phyloP scores from a whole-genome alignment of 1,140 invertebrate species.

The Acromyrmex charruanus region DNA sequence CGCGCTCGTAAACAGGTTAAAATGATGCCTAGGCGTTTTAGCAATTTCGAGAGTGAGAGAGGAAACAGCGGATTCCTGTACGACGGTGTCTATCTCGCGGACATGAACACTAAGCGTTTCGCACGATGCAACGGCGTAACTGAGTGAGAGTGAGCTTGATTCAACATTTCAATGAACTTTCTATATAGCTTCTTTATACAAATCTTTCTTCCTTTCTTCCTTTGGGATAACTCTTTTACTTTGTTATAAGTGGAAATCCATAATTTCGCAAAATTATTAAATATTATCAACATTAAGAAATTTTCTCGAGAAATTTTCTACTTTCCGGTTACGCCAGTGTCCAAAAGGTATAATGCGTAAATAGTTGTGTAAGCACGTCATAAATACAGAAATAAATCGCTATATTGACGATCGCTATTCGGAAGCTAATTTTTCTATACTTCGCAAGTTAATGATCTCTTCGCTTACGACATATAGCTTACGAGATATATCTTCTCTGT shows the following conservation, averaged over 20 bases:
- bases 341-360: not conserved
- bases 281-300: not conserved
- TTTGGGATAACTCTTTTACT: not conserved
- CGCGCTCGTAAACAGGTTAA: constrained; percentile 69
- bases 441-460: not conserved
- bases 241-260: constrained; percentile 10
- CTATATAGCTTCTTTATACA: not conserved
- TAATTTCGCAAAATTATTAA: not conserved
- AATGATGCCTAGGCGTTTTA: constrained; percentile 48
- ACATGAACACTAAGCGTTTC: not conserved
- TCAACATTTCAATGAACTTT: not conserved
- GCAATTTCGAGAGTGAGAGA: constrained; percentile 57
- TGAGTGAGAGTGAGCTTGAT: not conserved
- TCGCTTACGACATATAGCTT: too few species aligned
- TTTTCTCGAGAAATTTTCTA: not conserved
- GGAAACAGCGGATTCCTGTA: constrained; percentile 31
- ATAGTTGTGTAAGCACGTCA: not conserved
- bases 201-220: too few species aligned
- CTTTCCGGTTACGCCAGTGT: not conserved
- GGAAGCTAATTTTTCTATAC: constrained; percentile 20
- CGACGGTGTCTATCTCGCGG: not conserved
- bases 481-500: not conserved
- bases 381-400: constrained; percentile 8
- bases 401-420: constrained; percentile 29
- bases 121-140: constrained; percentile 35